phyloP scores from a whole-genome alignment of 2,888 invertebrate genomes.

The Apodemia zela region DNA sequence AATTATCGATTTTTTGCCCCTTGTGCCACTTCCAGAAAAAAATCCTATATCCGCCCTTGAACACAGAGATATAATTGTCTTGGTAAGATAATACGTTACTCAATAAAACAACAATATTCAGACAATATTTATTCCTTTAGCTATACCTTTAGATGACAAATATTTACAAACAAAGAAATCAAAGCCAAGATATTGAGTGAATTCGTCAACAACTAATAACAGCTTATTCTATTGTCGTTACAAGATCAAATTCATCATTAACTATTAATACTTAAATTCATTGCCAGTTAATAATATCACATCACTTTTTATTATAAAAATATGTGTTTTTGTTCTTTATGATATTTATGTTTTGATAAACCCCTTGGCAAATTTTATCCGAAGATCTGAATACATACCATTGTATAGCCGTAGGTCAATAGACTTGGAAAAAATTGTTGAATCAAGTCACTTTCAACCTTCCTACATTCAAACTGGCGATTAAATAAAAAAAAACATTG shows the following conservation, averaged over 20 bases:
- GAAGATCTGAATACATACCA: not conserved
- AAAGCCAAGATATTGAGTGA: constrained; percentile 18
- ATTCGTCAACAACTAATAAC: not conserved
- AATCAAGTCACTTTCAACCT: no score
- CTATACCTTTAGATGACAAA: constrained; percentile 19
- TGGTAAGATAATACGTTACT: no score
- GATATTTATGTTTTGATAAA: not conserved
- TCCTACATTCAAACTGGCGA: not conserved
- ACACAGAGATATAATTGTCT: no score
- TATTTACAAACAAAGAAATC: constrained; percentile 26
- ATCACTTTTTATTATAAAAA: constrained; percentile 10
- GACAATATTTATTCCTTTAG: constrained; percentile 18
- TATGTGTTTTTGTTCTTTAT: constrained; percentile 11
- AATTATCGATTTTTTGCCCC: no score
- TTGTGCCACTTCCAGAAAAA: no score
- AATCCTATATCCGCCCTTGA: no score
- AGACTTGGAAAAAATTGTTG: not conserved
- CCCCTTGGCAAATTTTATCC: not conserved
- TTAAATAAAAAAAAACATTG: not conserved
- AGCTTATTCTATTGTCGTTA: not conserved
- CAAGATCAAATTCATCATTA: constrained; percentile 10
- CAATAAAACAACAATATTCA: constrained; percentile 28
- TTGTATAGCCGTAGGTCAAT: not conserved
- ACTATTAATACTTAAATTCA: constrained; percentile 2
- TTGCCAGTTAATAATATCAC: constrained; percentile 15